Base-by-base conservation (phyloP, 2,113 vertebrate species). In the Gopherus evgoodei region DNA sequence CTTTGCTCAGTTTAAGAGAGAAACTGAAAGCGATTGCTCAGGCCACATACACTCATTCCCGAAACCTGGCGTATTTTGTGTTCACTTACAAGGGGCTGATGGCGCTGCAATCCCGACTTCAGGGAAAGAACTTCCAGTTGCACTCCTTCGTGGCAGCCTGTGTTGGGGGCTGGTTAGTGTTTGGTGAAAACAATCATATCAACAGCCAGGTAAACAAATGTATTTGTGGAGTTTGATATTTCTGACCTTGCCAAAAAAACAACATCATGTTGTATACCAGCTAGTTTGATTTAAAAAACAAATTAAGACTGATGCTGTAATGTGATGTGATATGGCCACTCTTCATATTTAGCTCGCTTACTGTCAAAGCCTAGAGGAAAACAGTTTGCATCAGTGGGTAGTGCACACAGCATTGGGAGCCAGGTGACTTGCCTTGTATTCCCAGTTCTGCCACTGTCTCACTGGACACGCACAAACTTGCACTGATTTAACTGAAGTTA, bases 131-230 rank as follows among this genome's bases (percentile, higher is more conserved):
- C 90, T 94, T 98, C 62, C 99, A 99, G 16, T 97, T 98, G 13
- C 99, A 99, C 90, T 98, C 99, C 12, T 99, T 99, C 93, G 97
- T 99, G 89, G 99, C 99, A 35, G 99, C 99, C 83, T 99, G 98
- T 93, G 42, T 99, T 4, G 99, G 99, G 31, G 99, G 99, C 25
- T 98, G 98, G 97, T 97, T 99, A 29, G 98, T 99, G 92, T 99
- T 99, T 22, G 98, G 99, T 62, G 98, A 99, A 47, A 99, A 99
- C 97, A 99, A 98, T 91, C 98, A 98, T 97, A 98, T 99, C 95
- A 99, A 99, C 90, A 99, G 99, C 95, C 99, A 99, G 99, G 99
- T 99, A 98, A 95, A 83, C 44, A 56, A 42, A 31, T 53, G 8
- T 42, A 19, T 35, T 81, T 65, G 72, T 47, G 38, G 31, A 10